Base-by-base conservation (phyloP, 2,113 vertebrate species). In the Sturnira hondurensis region DNA sequence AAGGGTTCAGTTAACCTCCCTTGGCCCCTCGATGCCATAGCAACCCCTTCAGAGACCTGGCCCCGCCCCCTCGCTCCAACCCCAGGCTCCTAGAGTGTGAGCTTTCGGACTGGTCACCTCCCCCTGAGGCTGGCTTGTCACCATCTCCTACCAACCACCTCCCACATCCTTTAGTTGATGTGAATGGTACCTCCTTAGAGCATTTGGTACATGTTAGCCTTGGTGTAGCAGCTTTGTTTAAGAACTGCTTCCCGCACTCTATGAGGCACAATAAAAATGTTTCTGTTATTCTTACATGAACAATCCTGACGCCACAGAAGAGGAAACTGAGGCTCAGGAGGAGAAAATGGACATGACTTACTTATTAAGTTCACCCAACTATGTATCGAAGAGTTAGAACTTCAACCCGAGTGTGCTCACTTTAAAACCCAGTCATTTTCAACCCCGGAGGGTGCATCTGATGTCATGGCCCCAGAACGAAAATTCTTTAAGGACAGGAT, bases 21-120 rank as follows among this genome's bases (percentile, higher is more conserved):
- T 50, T 89, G 83, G 96, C 89, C 93, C 93, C 95, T 88, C 52
- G 84, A 76, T 96, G 68, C 93, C 94, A 96, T 94, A 95, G 96
- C 96, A 97, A 97, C 97, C 80, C 45, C 67, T 89, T 96, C 82
- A 82, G 88, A 86, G 94, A 52, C 88, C 84, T 92, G 87, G 68
- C 92, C n/a, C 95, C 91, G 54, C 95, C 94, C 76, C 73, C 38
- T 86, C 8, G 4, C 61, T 38, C 33, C 65, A 82, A 54, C 0
- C 14, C 78, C 0, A 3, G 36, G n/a, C 45, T 80, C n/a, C 63
- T 24, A 70, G 45, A 65, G 26, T 70, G 65, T 15, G 52, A 83
- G 82, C 86, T 52, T 83, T 80, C 45, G 47, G 45, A 76, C 93
- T 85, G 54, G 78, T 58, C 47, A 94, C 78, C 71, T 86, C 6